phyloP scores from a whole-genome alignment of 2,888 invertebrate genomes.

The Melikaiella ostensackeni region DNA sequence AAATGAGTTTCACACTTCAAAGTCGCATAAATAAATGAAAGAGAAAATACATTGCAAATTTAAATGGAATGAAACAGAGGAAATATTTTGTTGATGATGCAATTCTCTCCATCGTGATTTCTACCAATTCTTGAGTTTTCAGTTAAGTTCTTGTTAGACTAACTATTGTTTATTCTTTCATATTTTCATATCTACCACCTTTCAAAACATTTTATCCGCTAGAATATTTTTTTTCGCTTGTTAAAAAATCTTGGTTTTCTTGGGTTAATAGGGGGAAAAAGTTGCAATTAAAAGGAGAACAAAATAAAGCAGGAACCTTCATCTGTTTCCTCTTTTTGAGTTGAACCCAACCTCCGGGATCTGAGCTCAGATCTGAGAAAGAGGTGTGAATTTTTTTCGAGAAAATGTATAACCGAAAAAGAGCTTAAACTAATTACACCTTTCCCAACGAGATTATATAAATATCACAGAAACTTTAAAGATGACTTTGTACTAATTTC shows the following conservation, averaged over 20 bases:
- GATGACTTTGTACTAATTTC: too few species aligned
- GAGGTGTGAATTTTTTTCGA: conserved; percentile 9
- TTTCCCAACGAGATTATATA: background rate
- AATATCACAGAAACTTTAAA: background rate
- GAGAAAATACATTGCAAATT: background rate
- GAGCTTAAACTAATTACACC: background rate
- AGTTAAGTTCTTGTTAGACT: too few species aligned
- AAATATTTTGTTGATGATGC: background rate
- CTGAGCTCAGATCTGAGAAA: conserved; percentile 14
- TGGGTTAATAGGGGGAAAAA: conserved; percentile 12
- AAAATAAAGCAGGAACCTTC: background rate
- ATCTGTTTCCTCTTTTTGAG: background rate
- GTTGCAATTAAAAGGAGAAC: background rate
- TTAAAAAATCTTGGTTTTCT: background rate
- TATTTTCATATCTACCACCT: too few species aligned
- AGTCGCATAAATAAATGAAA: background rate
- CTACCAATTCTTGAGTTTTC: too few species aligned
- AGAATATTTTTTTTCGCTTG: background rate
- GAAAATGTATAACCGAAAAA: conserved; percentile 4
- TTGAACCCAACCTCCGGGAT: background rate
- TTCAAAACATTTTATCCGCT: too few species aligned
- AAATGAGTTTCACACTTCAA: background rate
- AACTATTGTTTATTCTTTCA: too few species aligned
- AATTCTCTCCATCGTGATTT: too few species aligned
- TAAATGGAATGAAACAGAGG: background rate